phyloP scores from a whole-genome alignment of 2,797 vertebrate genomes.

The Trematomus bernacchii region DNA sequence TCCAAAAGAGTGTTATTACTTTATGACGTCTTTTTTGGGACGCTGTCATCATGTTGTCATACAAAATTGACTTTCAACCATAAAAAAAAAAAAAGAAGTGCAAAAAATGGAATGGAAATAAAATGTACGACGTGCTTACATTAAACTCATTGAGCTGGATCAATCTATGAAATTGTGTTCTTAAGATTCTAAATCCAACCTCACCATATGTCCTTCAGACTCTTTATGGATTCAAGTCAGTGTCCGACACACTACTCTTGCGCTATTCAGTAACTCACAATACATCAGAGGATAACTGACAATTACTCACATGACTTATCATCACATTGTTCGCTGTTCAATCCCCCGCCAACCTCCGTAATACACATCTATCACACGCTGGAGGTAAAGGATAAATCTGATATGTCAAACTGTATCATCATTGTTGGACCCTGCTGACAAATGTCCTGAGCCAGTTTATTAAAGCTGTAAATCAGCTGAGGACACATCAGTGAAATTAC shows the following conservation, averaged over 20 bases:
- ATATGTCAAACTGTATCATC: conserved; percentile 10
- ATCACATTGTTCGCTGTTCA: conserved; percentile 10
- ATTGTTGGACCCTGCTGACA: conserved; percentile 27
- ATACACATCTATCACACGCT: not conserved
- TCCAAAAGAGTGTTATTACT: too few relatives aligned
- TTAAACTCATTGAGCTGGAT: conserved; percentile 25
- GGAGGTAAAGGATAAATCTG: not conserved
- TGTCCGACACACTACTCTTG: conserved; percentile 33
- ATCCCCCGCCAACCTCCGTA: not conserved
- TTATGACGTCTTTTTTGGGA: too few relatives aligned
- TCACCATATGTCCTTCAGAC: conserved; percentile 37
- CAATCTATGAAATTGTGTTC: conserved; percentile 17
- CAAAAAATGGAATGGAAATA: not conserved
- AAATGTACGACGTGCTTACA: conserved; percentile 4
- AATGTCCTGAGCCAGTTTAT: conserved; percentile 49
- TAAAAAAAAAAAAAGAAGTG: too few relatives aligned
- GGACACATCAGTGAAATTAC: conserved; percentile 76
- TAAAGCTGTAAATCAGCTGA: conserved; percentile 71
- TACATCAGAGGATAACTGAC: conserved; percentile 48
- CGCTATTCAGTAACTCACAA: conserved; percentile 25
- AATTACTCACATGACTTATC: conserved; percentile 26
- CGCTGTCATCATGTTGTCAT: too few relatives aligned
- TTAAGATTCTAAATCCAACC: conserved; percentile 45
- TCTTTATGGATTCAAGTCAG: conserved; percentile 49
- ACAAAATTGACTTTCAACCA: too few relatives aligned